Evolutionary conservation across 2,797 vertebrate species (phyloP), one percentile per base, ranked within the genome.

Genomic region (Lepus oiostolus): DNA sequence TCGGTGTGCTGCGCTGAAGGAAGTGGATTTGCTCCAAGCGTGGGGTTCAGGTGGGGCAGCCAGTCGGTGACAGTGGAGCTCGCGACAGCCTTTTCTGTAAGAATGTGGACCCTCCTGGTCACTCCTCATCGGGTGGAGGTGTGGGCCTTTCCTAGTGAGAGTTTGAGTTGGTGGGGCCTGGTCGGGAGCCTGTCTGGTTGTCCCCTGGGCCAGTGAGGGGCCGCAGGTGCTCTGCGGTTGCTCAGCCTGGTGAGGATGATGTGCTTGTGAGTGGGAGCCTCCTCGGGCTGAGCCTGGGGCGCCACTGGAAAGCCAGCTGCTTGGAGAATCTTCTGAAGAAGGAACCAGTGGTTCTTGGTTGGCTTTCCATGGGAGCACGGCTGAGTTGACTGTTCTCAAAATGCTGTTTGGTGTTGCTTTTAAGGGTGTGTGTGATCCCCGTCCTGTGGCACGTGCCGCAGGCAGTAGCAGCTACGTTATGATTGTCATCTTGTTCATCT

Each of bases 311-410:
- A 68, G 38, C 47, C 21, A 67, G n/a, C 50, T 13, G 81, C 32
- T 67, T 63, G n/a, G 50, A 74, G 54, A 70, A 90, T 54, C 87
- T 82, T 86, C 22, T 83, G 42, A 93, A 80, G 67, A 85, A 72
- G 72, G 77, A 19, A 74, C 70, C 42, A 24, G 32, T 68, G 35
- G 30, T 54, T 88, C 87, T 91, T 83, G 35, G 7, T 47, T 90
- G 35, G 42, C 13, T 90, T 67, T 87, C 35, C 28, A 26, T 80
- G 68, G 74, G 63, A 85, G 38, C 26, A 35, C 21, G 24, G 42
- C 42, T 67, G 68, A 28, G 6, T 42, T 63, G 65, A 9, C 62
- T 88, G 30, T 68, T 70, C 72, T 79, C 42, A 62, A 5, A 77
- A 35, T 42, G 4, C 28, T 58, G 82, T 58, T 52, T 86, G 58